Base-by-base conservation (phyloP, 2,797 vertebrate genomes). In the Orestias chungarensis region DNA sequence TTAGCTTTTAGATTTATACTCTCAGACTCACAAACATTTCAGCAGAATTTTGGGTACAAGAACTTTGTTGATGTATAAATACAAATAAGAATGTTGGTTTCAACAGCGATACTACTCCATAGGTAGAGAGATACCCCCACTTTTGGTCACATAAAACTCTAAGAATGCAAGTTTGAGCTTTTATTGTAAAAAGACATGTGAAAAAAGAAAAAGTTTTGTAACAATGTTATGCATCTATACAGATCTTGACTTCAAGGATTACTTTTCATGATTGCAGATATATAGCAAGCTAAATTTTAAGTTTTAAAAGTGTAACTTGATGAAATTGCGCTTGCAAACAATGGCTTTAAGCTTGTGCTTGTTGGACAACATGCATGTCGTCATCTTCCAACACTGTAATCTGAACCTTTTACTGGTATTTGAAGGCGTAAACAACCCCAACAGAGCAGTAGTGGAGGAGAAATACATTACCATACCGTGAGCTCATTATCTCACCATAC, bases 191-290 rank as follows among this genome's bases (percentile, higher is more conserved):
- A 14, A 35, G 33, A 38, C 9, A 61, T 23, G 10, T 14, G 20
- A 23, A 15, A 31, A n/a, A 35, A 38, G 12, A 20, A 9, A n/a
- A 23, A 61, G 57, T 38, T 38, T n/a, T 23, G 57, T 6, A 61
- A 18, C 20, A 4, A 38, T 33, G 35, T 35, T 38, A 35, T 83
- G 81, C 78, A 84, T 86, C 43, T 70, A 11, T 1, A 84, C 75
- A 25, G 11, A 61, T 49, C 49, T 67, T 73, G 75, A 83, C 69
- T 82, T 71, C 66, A 73, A 44, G 74, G 68, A 29, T 49, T 2
- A 15, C 43, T 66, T 74, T 90, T 92, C 84, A 82, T 86, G 90
- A 85, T 91, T 92, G 89, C 84, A 92, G 88, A 92, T 91, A 80
- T 31, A 9, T 27, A 55, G 68, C 73, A 0, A 75, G 68, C 74